phyloP scores from a whole-genome alignment of 2,797 vertebrate species.

The Gymnocypris eckloni region DNA sequence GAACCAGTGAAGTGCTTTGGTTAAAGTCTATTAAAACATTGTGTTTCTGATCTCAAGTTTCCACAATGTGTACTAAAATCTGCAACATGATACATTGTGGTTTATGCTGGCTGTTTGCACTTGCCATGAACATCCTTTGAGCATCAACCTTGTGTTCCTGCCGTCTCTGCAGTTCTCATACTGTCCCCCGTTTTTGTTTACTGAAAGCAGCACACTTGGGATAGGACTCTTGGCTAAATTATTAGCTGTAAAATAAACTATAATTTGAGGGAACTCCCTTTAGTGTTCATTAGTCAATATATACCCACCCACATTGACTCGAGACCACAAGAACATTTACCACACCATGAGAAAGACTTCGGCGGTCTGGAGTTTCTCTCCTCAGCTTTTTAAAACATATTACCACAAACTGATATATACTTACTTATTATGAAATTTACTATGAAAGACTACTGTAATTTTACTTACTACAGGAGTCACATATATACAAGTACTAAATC shows the following conservation, averaged over 20 bases:
- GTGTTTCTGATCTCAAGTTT: constrained; percentile 6
- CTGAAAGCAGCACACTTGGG: background rate
- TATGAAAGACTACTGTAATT: background rate
- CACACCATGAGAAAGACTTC: constrained; percentile 63
- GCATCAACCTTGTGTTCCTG: background rate
- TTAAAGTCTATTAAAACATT: constrained; percentile 9
- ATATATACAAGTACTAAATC: background rate
- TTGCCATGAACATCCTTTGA: background rate
- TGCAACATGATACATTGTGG: background rate
- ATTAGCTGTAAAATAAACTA: constrained; percentile 34
- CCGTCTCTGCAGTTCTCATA: background rate
- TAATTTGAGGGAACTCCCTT: constrained; percentile 40
- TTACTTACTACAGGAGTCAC: background rate
- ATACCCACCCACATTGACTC: constrained; percentile 3
- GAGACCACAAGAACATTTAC: constrained; percentile 62
- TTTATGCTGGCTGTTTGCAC: constrained; percentile 15
- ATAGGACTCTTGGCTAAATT: background rate
- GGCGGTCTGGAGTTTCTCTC: constrained; percentile 58
- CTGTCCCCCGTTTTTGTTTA: background rate
- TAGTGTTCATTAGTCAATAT: background rate
- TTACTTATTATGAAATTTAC: background rate
- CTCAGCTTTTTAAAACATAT: constrained; percentile 1
- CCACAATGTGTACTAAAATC: background rate
- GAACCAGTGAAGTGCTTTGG: constrained; percentile 4
- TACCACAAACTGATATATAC: constrained; percentile 1